Conservation (phyloP, 64 coral and sea anemone species). For the Dendrophyllia cribrosa region DNA sequence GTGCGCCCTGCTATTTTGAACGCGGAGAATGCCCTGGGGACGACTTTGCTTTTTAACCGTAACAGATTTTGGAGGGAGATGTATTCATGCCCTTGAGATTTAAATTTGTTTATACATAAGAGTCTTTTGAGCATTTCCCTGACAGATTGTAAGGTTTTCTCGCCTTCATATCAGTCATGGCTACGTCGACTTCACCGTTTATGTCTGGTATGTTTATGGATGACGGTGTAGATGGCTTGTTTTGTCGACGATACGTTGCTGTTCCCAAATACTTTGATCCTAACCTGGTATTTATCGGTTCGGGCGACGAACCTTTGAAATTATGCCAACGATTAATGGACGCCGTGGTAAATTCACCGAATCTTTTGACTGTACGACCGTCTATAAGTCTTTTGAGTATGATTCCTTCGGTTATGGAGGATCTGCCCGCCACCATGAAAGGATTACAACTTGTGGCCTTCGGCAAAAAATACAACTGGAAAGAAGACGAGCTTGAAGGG, state of each 20-base stretch:
- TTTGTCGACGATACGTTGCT: background rate
- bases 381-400: slow-evolving; percentile 83
- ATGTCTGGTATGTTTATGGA: background rate
- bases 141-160: no score
- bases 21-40: no score
- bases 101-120: no score
- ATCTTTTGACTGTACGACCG: slow-evolving; percentile 64
- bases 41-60: no score
- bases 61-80: no score
- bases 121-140: no score
- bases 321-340: slow-evolving; percentile 85
- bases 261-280: slow-evolving; percentile 77
- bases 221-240: background rate
- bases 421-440: slow-evolving; percentile 57
- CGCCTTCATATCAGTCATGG: background rate
- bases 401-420: slow-evolving; percentile 65
- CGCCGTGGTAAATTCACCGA: slow-evolving; percentile 68
- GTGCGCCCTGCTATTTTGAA: no score
- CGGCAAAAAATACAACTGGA: slow-evolving; percentile 92
- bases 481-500: slow-evolving; percentile 68
- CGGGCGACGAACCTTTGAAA: slow-evolving; percentile 66
- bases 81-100: no score
- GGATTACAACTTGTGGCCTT: slow-evolving; percentile 83
- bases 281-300: slow-evolving; percentile 81
- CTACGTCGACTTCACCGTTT: background rate